Evolutionary conservation across 2,113 vertebrate genomes (phyloP), one percentile per base, ranked within the genome.

Genomic region (Oncorhynchus gorbuscha): DNA sequence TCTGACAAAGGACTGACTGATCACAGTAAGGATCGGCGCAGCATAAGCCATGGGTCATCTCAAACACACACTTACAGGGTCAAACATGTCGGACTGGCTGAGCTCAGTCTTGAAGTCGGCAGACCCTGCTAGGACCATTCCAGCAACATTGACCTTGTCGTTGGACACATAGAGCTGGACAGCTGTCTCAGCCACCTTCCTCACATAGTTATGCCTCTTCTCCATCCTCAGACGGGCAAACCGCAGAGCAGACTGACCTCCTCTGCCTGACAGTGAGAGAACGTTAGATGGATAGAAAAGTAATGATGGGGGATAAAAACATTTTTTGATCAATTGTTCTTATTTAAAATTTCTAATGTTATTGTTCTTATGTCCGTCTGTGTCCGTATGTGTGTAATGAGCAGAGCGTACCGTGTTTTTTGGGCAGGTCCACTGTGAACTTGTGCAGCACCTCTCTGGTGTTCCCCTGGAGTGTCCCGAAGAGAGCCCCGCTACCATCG

Each of bases 401-500:
- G 14, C 64, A 32, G 59, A 4, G 64, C 71, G 77, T 95, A 99
- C 98, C 98, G 30, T 99, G 98, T 90, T 99, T 99, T 93, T 99
- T 99, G 92, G 98, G 98, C 85, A 99, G 94, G 93, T 99, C 98
- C 94, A 99, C 98, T 84, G 98, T 99, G 94, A 99, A 99, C 91
- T 99, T 99, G 94, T 99, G 98, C 87, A 99, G 93, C 82, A 99
- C 98, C 93, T 99, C 98, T 89, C 98, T 94, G 70, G 98, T 99
- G 92, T 99, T 99, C 90, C 98, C 98, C 92, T 99, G 98, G 75
- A 99, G 96, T 3, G 98, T 99, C 86, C 98, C 98, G 82, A 99
- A 99, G 84, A 99, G 95, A n/a, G 98, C 98, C 74, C 98, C 98
- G 14, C 97, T 99, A 71, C 98, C 98, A 71, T 99, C 98, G 87